Evolutionary conservation across 2,888 invertebrate genomes (phyloP).

Genomic region (Heliconius hortense): DNA sequence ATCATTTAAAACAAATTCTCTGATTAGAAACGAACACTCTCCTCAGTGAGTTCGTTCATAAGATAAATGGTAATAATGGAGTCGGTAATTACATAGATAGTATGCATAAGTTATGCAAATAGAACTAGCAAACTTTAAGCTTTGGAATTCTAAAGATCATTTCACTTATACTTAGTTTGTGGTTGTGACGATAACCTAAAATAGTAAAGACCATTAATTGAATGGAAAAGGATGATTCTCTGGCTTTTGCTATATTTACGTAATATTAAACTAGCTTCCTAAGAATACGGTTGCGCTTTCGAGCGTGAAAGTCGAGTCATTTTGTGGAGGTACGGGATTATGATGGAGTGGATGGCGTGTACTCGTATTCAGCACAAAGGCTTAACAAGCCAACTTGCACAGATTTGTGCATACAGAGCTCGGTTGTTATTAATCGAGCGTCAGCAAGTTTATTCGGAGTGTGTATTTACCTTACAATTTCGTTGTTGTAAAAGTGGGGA

Average conservation of each 20-base stretch:
- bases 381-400: conserved; percentile 67
- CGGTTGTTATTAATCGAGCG: conserved; percentile 64
- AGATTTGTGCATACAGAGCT: conserved; percentile 59
- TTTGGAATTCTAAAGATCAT: conserved; percentile 57
- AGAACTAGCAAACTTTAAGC: conserved; percentile 53
- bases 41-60: conserved; percentile 54
- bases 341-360: conserved; percentile 45
- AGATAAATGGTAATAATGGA: conserved; percentile 70
- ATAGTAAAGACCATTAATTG: conserved; percentile 35
- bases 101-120: conserved; percentile 73
- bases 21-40: conserved; percentile 61
- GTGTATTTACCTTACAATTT: conserved; percentile 55
- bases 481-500: conserved; percentile 29
- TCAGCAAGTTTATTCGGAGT: conserved; percentile 54
- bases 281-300: conserved; percentile 31
- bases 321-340: conserved; percentile 39
- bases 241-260: conserved; percentile 28
- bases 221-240: conserved; percentile 21
- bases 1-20: conserved; percentile 67
- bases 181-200: conserved; percentile 29
- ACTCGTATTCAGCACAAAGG: conserved; percentile 57
- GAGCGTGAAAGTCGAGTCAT: conserved; percentile 32
- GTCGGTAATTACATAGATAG: conserved; percentile 70
- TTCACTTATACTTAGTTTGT: conserved; percentile 39
- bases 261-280: conserved; percentile 31